These are phyloP conservation scores for Philhelius pedissequus DNA, from an alignment of 2,888 invertebrate genomes.

Conservation along the genomic window DNA sequence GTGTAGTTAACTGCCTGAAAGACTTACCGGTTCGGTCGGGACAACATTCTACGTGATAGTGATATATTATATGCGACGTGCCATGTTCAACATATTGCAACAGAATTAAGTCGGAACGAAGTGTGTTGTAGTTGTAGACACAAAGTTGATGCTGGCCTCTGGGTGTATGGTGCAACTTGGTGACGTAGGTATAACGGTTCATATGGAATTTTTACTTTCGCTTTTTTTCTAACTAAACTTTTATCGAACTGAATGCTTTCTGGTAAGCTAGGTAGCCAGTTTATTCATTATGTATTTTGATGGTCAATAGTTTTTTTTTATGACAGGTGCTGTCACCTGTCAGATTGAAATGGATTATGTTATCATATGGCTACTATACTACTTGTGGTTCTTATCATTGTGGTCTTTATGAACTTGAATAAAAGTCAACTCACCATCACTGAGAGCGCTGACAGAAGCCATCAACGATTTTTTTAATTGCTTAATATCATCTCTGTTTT, in stretches of 20 bases:
- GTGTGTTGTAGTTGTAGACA: neutral
- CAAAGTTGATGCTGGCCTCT: neutral
- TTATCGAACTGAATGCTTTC: neutral
- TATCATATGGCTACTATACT: neutral
- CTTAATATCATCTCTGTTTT: neutral
- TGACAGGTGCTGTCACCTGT: conserved; percentile 7
- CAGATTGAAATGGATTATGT: neutral
- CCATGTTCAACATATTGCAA: conserved; percentile 41
- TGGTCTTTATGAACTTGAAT: neutral
- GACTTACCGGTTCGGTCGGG: conserved; percentile 55
- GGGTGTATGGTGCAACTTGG: conserved; percentile 34
- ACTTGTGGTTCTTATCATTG: neutral
- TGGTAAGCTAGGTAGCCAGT: neutral
- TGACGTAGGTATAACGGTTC: no score
- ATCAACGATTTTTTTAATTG: neutral
- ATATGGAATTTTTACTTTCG: conserved; percentile 45
- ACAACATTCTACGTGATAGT: conserved; percentile 53
- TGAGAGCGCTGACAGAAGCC: neutral
- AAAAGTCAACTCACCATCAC: neutral
- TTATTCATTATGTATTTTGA: neutral
- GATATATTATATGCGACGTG: neutral
- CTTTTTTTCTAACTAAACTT: conserved; percentile 2
- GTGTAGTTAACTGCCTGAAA: conserved; percentile 45
- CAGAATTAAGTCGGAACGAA: conserved; percentile 3
- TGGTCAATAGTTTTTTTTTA: neutral